Evolutionary conservation across 2,113 vertebrate genomes (phyloP).

Genomic region (Petromus typicus): DNA sequence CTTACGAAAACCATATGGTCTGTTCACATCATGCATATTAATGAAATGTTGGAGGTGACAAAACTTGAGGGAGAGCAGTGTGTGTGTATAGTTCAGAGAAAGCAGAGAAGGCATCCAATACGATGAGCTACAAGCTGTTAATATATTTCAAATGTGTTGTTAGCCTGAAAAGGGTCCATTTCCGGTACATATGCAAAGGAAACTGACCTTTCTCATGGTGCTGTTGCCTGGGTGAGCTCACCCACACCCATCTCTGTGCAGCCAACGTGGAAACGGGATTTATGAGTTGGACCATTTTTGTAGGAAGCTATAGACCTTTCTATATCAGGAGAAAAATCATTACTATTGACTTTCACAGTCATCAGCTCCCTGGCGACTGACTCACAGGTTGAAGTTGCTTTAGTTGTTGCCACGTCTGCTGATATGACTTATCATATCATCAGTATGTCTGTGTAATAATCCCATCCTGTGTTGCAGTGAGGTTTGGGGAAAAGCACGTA

Average conservation of each 20-base stretch:
- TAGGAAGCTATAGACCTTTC: neutral
- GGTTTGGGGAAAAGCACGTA: neutral
- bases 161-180: constrained; percentile 70
- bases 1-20: constrained; percentile 86
- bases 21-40: constrained; percentile 82
- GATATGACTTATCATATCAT: neutral
- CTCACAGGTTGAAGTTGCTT: neutral
- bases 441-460: neutral
- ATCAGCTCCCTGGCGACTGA: neutral
- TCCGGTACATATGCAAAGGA: constrained; percentile 62
- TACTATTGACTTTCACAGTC: neutral
- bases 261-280: neutral
- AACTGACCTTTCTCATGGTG: constrained; percentile 63
- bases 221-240: neutral
- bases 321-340: neutral
- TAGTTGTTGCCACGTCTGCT: neutral
- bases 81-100: constrained; percentile 71
- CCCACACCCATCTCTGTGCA: neutral
- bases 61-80: constrained; percentile 84
- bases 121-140: constrained; percentile 84
- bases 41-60: constrained; percentile 79
- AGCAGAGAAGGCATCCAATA: constrained; percentile 68
- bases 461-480: neutral
- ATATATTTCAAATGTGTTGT: constrained; percentile 86
- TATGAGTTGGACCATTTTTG: neutral